Evolutionary conservation across 2,113 vertebrate species (phyloP), one percentile per base, ranked within the genome.

Genomic region (Heterotilapia buettikoferi): DNA sequence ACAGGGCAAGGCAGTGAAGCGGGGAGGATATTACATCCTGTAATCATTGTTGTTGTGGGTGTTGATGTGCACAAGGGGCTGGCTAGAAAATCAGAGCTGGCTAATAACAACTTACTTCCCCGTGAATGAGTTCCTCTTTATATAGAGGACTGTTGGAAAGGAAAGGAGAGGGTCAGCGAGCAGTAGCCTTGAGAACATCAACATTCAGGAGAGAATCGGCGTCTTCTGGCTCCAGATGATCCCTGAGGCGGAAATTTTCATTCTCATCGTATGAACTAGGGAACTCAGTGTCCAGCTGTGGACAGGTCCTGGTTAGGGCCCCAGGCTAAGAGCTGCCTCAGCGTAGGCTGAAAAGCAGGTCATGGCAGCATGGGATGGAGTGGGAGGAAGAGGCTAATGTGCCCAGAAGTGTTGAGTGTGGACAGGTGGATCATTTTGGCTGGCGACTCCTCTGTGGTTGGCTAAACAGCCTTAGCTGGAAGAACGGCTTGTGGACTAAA

Each of bases 1-100:
- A 95, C 89, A 92, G 84, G 47, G 59, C 83, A 63, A 87, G 53
- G 84, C 76, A 80, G 84, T 29, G 86, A 86, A 90, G 92, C 88
- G 59, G 87, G 81, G 85, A 93, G 88, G 85, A 93, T 92, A 95
- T 96, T 96, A 95, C 94, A 93, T 91, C 89, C 94, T 94, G 93
- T 94, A 89, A 94, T 96, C 92, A 95, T 94, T 93, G 95, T 92
- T 93, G 91, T 94, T 92, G 92, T 94, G 92, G 90, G 84, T 89
- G 83, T 38, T 88, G 92, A 86, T 92, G 91, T 89, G 86, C 84
- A 84, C 85, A 86, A 73, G 76, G 87, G 45, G 73, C 84, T 79
- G 88, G 84, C 81, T 33, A 68, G 71, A 87, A 92, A 92, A 94
- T 85, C 71, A 81, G 63, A 80, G 61, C 24, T 78, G 61, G 87